phyloP scores from a whole-genome alignment of 2,888 invertebrate genomes.

The Eupsilia transversa region DNA sequence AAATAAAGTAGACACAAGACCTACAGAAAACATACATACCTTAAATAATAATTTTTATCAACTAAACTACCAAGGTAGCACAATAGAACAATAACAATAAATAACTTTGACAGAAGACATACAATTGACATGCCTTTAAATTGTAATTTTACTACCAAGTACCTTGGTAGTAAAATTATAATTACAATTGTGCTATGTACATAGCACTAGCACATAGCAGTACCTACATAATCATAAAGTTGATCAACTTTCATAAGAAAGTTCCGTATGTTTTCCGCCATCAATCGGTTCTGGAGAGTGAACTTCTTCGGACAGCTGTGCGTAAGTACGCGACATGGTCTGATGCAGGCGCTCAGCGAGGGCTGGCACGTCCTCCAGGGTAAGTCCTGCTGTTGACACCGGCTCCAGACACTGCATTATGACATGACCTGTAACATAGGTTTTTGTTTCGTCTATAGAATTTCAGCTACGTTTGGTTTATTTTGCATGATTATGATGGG shows the following conservation, averaged over 20 bases:
- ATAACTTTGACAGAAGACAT: no score
- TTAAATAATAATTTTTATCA: no score
- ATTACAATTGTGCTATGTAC: no score
- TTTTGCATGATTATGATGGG: no score
- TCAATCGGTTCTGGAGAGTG: conserved; percentile 9
- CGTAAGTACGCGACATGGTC: conserved; percentile 76
- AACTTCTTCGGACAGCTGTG: conserved; percentile 79
- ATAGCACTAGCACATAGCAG: background rate
- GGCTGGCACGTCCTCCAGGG: conserved; percentile 78
- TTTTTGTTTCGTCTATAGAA: background rate
- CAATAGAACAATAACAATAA: no score
- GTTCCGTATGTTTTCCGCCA: conserved; percentile 1
- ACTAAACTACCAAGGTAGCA: no score
- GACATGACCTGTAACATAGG: conserved; percentile 77
- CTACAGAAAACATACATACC: no score
- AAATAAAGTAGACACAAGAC: no score
- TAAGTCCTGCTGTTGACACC: conserved; percentile 80
- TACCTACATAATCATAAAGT: background rate
- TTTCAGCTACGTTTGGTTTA: background rate
- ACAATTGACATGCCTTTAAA: no score
- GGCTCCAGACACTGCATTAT: conserved; percentile 83
- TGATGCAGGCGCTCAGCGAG: conserved; percentile 78
- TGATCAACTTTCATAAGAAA: conserved; percentile 12
- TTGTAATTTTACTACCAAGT: no score
- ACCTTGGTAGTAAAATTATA: no score